phyloP scores from a whole-genome alignment of 2,113 vertebrate genomes.

The Struthio camelus region DNA sequence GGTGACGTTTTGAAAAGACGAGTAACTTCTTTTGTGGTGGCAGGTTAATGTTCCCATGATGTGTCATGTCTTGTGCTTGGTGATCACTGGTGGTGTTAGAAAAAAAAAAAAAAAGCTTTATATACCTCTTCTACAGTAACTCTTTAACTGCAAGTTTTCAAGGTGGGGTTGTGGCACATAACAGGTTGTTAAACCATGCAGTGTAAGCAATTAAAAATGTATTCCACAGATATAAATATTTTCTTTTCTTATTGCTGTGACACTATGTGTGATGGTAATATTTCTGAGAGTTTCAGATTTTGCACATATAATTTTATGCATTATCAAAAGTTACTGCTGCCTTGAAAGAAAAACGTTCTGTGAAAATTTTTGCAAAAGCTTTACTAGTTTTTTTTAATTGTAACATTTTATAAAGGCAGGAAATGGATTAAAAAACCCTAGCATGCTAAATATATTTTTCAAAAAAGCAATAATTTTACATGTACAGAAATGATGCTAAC shows the following conservation, averaged over 20 bases:
- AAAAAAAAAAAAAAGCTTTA: slow-evolving; percentile 68
- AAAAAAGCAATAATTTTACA: slow-evolving; percentile 87
- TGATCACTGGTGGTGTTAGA: slow-evolving; percentile 67
- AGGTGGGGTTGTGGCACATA: slow-evolving; percentile 71
- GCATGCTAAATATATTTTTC: slow-evolving; percentile 88
- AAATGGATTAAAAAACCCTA: slow-evolving; percentile 73
- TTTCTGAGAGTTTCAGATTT: slow-evolving; percentile 79
- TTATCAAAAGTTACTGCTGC: slow-evolving; percentile 85
- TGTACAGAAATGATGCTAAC: slow-evolving; percentile 83
- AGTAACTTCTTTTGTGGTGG: slow-evolving; percentile 35
- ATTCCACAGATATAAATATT: slow-evolving; percentile 75
- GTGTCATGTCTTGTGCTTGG: slow-evolving; percentile 69
- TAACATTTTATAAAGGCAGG: slow-evolving; percentile 86
- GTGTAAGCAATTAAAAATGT: slow-evolving; percentile 70
- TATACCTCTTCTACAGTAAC: slow-evolving; percentile 86
- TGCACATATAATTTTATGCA: slow-evolving; percentile 89
- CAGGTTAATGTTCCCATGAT: slow-evolving; percentile 63
- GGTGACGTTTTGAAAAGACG: neutral
- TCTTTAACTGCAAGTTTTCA: slow-evolving; percentile 73
- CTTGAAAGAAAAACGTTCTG: slow-evolving; percentile 86
- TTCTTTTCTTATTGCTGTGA: slow-evolving; percentile 75
- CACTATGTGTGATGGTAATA: slow-evolving; percentile 78
- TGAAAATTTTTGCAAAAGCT: slow-evolving; percentile 85
- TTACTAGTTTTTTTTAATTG: slow-evolving; percentile 83
- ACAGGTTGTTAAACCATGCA: slow-evolving; percentile 77